Conservation (phyloP, 37 sponge, comb jelly and placozoan genomes). For the Ianthella basta region DNA sequence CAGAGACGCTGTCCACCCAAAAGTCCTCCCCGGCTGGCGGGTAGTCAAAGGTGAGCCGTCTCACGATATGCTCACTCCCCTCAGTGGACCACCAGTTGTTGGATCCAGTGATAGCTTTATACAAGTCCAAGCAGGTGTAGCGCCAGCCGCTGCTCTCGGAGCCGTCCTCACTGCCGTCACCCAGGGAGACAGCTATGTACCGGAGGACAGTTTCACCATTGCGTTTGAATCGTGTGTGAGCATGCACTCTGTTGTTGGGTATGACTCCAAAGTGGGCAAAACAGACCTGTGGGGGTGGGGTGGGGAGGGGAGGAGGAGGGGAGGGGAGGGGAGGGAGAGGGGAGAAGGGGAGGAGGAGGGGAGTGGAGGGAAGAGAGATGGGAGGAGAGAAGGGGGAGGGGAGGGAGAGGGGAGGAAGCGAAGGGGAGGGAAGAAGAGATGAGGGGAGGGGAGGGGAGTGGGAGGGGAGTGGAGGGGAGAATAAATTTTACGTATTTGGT, state of each 20-base stretch:
- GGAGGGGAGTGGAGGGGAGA: too few relatives aligned
- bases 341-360: too few relatives aligned
- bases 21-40: not conserved
- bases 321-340: too few relatives aligned
- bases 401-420: too few relatives aligned
- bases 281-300: slow-evolving; percentile 33
- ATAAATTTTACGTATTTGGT: too few relatives aligned
- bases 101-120: not conserved
- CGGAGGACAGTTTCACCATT: not conserved
- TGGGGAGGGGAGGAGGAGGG: too few relatives aligned
- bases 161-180: not conserved
- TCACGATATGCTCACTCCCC: not conserved
- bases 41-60: not conserved
- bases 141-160: slow-evolving; percentile 14
- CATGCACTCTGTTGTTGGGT: not conserved
- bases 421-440: too few relatives aligned
- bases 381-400: too few relatives aligned
- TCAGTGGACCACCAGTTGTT: not conserved
- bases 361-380: too few relatives aligned
- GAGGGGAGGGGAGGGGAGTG: too few relatives aligned
- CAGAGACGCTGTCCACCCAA: slow-evolving; percentile 63
- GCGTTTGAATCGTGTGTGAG: not conserved
- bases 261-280: slow-evolving; percentile 52
- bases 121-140: slow-evolving; percentile 28
- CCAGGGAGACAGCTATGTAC: not conserved